A percentile compares a stretch with the other conserved stretches of the same genome.
These are phyloP conservation scores for Asobara japonica DNA, from an alignment of 1,140 invertebrate species.

Conservation along the genomic window DNA sequence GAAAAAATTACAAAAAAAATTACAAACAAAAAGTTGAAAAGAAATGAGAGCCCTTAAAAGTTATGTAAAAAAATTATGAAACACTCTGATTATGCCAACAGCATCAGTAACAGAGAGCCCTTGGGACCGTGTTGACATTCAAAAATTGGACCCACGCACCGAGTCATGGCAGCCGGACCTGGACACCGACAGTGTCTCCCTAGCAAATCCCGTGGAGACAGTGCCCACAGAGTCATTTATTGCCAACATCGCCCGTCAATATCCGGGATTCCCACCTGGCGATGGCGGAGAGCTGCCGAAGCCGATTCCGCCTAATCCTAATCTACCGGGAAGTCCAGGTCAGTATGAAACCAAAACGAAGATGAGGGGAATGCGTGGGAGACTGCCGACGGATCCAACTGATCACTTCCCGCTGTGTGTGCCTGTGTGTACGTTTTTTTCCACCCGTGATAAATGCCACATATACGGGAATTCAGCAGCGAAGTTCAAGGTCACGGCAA, in stretches of 20 bases:
- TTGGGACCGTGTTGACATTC: conserved; percentile 50
- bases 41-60: no score
- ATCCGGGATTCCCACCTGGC: conserved; percentile 40
- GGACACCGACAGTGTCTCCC: neutral
- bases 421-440: no score
- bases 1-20: no score
- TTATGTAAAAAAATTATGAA: no score
- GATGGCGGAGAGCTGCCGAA: conserved; percentile 32
- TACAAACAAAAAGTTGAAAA: no score
- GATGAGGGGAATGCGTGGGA: no score
- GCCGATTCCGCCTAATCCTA: conserved; percentile 28
- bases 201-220: conserved; percentile 30
- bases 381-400: no score
- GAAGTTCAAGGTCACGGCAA: no score
- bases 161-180: conserved; percentile 38
- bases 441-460: no score
- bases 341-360: conserved; percentile 11
- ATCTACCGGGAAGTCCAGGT: conserved; percentile 13
- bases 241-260: conserved; percentile 38
- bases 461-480: no score
- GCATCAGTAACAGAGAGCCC: conserved; percentile 41
- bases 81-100: no score
- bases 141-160: conserved; percentile 47
- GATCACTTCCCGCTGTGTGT: no score
- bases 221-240: conserved; percentile 28